phyloP scores from a whole-genome alignment of 2,797 vertebrate genomes.

The Poecilia picta region DNA sequence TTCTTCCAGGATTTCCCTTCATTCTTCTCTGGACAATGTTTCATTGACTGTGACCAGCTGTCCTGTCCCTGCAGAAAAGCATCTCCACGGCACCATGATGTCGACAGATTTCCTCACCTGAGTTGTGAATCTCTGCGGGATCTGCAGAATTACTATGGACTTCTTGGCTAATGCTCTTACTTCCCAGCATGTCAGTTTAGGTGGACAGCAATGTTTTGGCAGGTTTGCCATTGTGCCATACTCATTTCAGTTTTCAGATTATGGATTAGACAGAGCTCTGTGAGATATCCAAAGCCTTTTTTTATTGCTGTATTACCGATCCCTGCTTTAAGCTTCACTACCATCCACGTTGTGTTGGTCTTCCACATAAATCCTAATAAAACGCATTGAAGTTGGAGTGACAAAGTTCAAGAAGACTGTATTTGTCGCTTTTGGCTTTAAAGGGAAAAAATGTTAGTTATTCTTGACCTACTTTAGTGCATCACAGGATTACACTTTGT shows the following conservation, averaged over 20 bases:
- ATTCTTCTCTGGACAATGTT: not conserved
- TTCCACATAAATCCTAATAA: not conserved
- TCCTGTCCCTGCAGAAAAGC: not conserved
- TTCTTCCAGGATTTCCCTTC: not conserved
- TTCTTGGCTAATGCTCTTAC: not conserved
- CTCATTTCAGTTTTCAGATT: not conserved
- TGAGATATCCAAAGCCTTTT: not conserved
- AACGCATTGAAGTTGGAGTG: not conserved
- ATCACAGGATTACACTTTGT: constrained; percentile 22
- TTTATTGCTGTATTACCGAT: not conserved
- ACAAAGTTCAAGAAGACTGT: not conserved
- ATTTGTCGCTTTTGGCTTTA: not conserved
- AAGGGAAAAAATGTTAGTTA: not conserved
- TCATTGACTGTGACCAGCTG: not conserved
- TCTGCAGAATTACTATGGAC: not conserved
- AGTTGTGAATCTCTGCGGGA: not conserved
- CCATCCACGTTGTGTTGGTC: not conserved
- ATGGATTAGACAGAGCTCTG: not conserved
- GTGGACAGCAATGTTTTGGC: not conserved
- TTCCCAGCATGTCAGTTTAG: not conserved
- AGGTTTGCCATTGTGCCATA: not conserved
- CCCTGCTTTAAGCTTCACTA: not conserved
- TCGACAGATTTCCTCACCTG: not conserved
- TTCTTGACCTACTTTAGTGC: not conserved
- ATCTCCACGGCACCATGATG: not conserved